phyloP scores from a whole-genome alignment of 2,888 invertebrate species.

The Rhogogaster chlorosoma region DNA sequence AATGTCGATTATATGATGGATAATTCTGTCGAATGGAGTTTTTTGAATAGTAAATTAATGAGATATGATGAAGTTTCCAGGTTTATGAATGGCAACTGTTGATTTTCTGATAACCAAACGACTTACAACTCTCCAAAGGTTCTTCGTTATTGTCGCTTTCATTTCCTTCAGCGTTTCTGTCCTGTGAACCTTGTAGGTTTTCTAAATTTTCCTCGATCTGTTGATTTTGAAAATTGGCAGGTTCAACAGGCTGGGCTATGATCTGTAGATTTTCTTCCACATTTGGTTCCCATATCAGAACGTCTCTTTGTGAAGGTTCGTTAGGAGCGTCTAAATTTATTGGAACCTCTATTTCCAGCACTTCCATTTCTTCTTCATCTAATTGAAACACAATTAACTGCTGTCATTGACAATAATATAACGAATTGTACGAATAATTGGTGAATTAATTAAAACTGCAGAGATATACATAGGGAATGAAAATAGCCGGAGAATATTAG shows the following conservation, averaged over 20 bases:
- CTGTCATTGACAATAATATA: not conserved
- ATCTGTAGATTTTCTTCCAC: not conserved
- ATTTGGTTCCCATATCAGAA: not conserved
- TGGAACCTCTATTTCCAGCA: constrained; percentile 1
- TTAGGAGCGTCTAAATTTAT: not conserved
- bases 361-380: constrained; percentile 49
- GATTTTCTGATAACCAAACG: not conserved
- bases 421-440: not conserved
- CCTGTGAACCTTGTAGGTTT: not conserved
- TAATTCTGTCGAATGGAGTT: not conserved
- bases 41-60: not conserved
- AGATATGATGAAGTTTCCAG: not conserved
- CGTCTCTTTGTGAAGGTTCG: not conserved
- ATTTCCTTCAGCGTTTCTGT: not conserved
- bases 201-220: not conserved
- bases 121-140: constrained; percentile 40
- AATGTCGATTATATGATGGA: not conserved
- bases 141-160: constrained; percentile 38
- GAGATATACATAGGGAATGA: not conserved
- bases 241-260: constrained; percentile 12
- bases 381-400: not conserved
- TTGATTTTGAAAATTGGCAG: not conserved
- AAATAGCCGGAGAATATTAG: not conserved
- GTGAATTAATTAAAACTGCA: not conserved
- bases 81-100: not conserved